phyloP scores from a whole-genome alignment of 2,888 invertebrate genomes.

The Dicroscelio sp. region DNA sequence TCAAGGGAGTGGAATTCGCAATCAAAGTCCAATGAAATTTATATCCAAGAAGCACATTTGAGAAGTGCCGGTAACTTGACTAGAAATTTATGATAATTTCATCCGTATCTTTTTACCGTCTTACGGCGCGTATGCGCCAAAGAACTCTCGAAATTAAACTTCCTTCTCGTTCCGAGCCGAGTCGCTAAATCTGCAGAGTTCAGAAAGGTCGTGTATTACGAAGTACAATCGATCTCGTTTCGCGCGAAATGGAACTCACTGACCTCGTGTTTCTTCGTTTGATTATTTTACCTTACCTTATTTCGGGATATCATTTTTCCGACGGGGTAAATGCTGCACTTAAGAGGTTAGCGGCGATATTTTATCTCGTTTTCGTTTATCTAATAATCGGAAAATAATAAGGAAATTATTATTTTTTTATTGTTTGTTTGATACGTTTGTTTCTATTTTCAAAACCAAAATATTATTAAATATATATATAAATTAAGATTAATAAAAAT shows the following conservation, averaged over 20 bases:
- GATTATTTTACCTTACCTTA: slow-evolving; percentile 26
- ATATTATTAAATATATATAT: too few relatives aligned
- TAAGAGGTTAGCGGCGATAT: too few relatives aligned
- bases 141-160: slow-evolving; percentile 85
- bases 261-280: slow-evolving; percentile 49
- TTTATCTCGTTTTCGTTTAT: too few relatives aligned
- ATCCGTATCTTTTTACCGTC: slow-evolving; percentile 78
- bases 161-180: slow-evolving; percentile 61
- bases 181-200: slow-evolving; percentile 74
- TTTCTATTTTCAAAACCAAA: too few relatives aligned
- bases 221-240: slow-evolving; percentile 71
- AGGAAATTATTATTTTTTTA: too few relatives aligned
- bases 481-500: too few relatives aligned
- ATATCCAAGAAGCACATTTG: slow-evolving; percentile 83
- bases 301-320: too few relatives aligned
- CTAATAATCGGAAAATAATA: too few relatives aligned
- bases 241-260: slow-evolving; percentile 54
- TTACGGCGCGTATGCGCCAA: slow-evolving; percentile 78
- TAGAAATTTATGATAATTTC: slow-evolving; percentile 87
- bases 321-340: too few relatives aligned
- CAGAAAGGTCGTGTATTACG: slow-evolving; percentile 63
- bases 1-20: slow-evolving; percentile 82
- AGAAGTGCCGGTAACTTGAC: slow-evolving; percentile 83
- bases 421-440: too few relatives aligned
- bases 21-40: slow-evolving; percentile 88